These are phyloP conservation scores for Polia nebulosa DNA, from an alignment of 2,888 invertebrate genomes.

Conservation along the genomic window DNA sequence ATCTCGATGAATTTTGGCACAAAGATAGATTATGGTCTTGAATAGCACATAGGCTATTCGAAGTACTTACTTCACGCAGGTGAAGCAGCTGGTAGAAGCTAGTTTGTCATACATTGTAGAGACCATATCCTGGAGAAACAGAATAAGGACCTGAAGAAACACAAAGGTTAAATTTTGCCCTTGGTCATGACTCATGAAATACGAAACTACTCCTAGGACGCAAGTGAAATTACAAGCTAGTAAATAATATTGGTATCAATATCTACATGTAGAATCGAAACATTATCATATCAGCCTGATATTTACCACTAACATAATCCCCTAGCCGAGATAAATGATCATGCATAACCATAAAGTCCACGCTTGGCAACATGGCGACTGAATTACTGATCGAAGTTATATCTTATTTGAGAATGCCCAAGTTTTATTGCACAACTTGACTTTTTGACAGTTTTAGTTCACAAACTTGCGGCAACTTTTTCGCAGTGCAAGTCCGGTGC, in stretches of 20 bases:
- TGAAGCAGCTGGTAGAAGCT: too few species aligned
- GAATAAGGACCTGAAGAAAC: too few species aligned
- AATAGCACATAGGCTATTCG: too few species aligned
- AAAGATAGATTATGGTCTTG: too few species aligned
- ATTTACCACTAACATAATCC: conserved; percentile 36
- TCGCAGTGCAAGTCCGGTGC: conserved; percentile 20
- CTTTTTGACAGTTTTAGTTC: conserved; percentile 23
- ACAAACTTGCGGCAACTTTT: conserved; percentile 16
- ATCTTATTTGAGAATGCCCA: background rate
- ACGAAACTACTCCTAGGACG: too few species aligned
- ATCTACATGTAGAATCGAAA: conserved; percentile 10
- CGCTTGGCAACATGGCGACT: background rate
- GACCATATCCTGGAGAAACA: too few species aligned
- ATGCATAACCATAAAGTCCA: background rate
- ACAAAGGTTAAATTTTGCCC: too few species aligned
- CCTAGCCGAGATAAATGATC: conserved; percentile 12
- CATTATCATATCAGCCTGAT: conserved; percentile 18
- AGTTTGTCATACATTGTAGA: too few species aligned
- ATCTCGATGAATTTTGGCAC: too few species aligned
- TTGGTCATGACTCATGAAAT: background rate
- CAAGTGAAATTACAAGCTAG: background rate
- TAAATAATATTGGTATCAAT: conserved; percentile 2
- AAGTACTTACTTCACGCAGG: too few species aligned
- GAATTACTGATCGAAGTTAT: conserved; percentile 11
- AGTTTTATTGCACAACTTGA: background rate